Evolutionary conservation across 2,113 vertebrate genomes (phyloP).

Genomic region (Protobothrops flavoviridis): DNA sequence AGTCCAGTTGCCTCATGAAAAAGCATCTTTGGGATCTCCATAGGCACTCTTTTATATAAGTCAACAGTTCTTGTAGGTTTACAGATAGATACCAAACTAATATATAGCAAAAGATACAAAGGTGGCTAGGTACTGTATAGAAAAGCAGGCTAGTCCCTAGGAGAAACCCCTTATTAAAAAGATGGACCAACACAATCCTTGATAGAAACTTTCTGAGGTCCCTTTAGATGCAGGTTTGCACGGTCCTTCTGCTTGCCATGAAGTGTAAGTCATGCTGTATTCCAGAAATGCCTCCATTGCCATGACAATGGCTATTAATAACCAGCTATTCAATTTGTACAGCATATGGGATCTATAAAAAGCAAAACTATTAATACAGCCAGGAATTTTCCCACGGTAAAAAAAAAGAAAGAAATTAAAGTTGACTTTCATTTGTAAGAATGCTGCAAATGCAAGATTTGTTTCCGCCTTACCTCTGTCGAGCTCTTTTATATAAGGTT

Average conservation of each 20-base stretch:
- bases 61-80: neutral
- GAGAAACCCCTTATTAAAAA: neutral
- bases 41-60: no score
- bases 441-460: slow-evolving; percentile 12
- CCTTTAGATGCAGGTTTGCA: neutral
- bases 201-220: neutral
- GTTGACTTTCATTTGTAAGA: slow-evolving; percentile 33
- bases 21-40: no score
- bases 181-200: accelerated
- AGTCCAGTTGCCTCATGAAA: no score
- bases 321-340: slow-evolving; percentile 45
- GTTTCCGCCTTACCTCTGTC: slow-evolving; percentile 50
- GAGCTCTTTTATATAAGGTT: slow-evolving; percentile 22
- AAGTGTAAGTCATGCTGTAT: neutral
- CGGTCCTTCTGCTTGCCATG: neutral
- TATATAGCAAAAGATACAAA: neutral
- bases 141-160: neutral
- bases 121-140: neutral
- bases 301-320: slow-evolving; percentile 40
- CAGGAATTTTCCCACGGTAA: slow-evolving; percentile 63
- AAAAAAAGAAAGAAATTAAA: slow-evolving; percentile 38
- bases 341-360: slow-evolving; percentile 62
- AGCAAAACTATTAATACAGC: slow-evolving; percentile 43
- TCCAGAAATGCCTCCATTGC: slow-evolving; percentile 30
- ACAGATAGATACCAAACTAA: neutral